Percentiles rank a stretch among this genome's conserved stretches.
These are phyloP conservation scores for Murina feae DNA, from an alignment of 2,113 vertebrate species.

Conservation along the genomic window DNA sequence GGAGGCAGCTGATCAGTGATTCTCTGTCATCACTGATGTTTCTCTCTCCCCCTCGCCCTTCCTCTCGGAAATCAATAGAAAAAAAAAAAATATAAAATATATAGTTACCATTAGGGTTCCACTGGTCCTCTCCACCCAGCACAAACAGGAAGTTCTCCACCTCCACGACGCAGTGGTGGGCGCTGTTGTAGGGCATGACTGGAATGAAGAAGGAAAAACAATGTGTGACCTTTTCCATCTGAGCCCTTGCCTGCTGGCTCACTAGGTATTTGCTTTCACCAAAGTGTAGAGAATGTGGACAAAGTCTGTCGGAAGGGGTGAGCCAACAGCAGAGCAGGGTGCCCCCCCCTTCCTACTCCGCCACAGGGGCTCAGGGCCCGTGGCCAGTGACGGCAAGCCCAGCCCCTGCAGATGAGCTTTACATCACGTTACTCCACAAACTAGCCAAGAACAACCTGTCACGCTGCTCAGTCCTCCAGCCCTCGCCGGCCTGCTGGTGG, in stretches of 20 bases:
- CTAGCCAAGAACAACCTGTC: slow-evolving; percentile 55
- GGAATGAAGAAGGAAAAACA: slow-evolving; percentile 67
- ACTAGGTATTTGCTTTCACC: slow-evolving; percentile 27
- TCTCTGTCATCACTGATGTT: no score
- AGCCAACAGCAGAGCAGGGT: neutral
- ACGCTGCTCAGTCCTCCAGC: neutral
- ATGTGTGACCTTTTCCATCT: slow-evolving; percentile 58
- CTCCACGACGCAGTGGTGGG: slow-evolving; percentile 98
- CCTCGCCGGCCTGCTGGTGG: neutral
- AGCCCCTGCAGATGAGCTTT: slow-evolving; percentile 54
- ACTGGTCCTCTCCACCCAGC: slow-evolving; percentile 98
- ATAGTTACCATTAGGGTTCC: slow-evolving; percentile 96
- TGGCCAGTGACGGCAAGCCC: slow-evolving; percentile 45
- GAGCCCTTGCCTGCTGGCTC: neutral
- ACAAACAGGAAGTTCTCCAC: slow-evolving; percentile 98
- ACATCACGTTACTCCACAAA: slow-evolving; percentile 55
- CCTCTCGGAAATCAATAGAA: no score
- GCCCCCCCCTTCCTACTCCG: neutral
- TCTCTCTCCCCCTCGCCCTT: no score
- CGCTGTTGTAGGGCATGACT: slow-evolving; percentile 99
- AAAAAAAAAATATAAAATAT: no score
- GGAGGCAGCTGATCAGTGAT: no score
- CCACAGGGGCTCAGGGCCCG: slow-evolving; percentile 20
- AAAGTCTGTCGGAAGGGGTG: neutral
- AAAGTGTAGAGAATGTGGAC: neutral